phyloP scores from a whole-genome alignment of 2,113 vertebrate genomes.

The Grantiella picta region DNA sequence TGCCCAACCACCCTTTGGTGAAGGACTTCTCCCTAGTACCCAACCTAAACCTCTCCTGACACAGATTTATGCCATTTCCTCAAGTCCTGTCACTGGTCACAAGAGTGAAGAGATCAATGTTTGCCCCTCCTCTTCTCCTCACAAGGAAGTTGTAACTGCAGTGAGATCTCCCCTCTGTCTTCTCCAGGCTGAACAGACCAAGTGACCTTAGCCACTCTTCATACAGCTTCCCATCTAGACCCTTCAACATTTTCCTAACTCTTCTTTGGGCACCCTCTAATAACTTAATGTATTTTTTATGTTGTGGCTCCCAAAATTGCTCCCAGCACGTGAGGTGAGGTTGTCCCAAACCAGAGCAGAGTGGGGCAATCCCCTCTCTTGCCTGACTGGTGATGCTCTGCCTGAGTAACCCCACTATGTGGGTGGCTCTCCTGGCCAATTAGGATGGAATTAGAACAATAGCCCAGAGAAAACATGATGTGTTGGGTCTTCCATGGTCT shows the following conservation, averaged over 20 bases:
- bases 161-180: background rate
- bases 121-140: background rate
- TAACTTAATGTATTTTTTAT: rapidly evolving
- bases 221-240: rapidly evolving
- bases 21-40: background rate
- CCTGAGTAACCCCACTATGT: rapidly evolving
- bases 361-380: rapidly evolving
- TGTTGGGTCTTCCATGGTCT: background rate
- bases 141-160: rapidly evolving
- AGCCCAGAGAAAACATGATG: background rate
- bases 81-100: background rate
- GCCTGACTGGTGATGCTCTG: rapidly evolving
- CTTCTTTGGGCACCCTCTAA: background rate
- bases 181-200: background rate
- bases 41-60: background rate
- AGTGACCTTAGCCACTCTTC: background rate
- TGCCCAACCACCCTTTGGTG: background rate
- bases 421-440: rapidly evolving
- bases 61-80: background rate
- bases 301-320: rapidly evolving
- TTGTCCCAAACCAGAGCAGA: background rate
- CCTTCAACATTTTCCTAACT: background rate
- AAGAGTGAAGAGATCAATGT: background rate
- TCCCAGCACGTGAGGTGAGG: rapidly evolving
- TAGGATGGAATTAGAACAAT: background rate